phyloP scores from a whole-genome alignment of 2,888 invertebrate species.

The Leptinotarsa haldemani region DNA sequence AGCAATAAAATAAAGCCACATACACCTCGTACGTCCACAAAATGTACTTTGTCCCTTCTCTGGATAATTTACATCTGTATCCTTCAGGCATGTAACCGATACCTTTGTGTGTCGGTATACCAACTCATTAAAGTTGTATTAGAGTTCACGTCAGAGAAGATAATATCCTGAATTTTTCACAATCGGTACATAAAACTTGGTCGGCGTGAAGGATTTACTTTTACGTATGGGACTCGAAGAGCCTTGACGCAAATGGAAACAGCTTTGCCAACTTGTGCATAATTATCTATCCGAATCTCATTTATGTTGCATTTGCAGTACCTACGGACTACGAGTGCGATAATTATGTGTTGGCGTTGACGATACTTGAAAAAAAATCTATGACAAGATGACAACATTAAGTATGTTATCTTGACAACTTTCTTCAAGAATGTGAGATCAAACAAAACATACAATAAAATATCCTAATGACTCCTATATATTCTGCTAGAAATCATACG shows the following conservation, averaged over 20 bases:
- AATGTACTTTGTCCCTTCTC: slow-evolving; percentile 3
- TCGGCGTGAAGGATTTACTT: slow-evolving; percentile 41
- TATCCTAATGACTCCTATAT: no score
- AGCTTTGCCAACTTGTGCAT: neutral
- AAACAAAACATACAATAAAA: no score
- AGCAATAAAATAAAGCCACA: neutral
- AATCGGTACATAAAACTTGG: slow-evolving; percentile 35
- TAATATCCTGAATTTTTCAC: slow-evolving; percentile 41
- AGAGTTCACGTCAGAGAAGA: slow-evolving; percentile 29
- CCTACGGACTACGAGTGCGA: no score
- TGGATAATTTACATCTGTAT: slow-evolving; percentile 13
- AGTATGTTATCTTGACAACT: no score
- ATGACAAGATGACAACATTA: no score
- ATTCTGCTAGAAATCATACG: no score
- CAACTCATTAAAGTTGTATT: slow-evolving; percentile 29
- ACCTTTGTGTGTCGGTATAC: neutral
- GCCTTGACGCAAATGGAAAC: neutral
- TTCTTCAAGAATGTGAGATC: no score
- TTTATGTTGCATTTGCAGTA: neutral
- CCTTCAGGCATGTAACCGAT: neutral
- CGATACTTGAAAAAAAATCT: no score
- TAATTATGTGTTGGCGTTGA: no score
- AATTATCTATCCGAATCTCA: neutral
- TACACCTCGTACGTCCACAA: neutral
- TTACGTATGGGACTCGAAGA: slow-evolving; percentile 28